phyloP scores from a whole-genome alignment of 2,888 invertebrate genomes.

The Margaritifera margaritifera region DNA sequence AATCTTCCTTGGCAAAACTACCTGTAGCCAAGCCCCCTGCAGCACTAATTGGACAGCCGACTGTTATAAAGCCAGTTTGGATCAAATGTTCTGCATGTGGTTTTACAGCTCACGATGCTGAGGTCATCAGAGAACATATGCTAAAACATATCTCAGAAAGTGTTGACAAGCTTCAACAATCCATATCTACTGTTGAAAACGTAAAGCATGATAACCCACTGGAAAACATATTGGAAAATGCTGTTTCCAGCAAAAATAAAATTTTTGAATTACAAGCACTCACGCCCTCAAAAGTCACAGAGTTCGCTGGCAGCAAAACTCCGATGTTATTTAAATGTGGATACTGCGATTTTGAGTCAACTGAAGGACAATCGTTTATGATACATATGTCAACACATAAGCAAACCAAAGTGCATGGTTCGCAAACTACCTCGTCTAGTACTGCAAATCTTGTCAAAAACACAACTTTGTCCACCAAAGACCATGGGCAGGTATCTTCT shows the following conservation, averaged over 20 bases:
- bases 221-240: no score
- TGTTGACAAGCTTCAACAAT: constrained; percentile 8
- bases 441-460: no score
- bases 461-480: no score
- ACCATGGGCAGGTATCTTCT: no score
- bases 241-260: no score
- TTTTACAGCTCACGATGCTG: constrained; percentile 57
- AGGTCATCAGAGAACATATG: constrained; percentile 63
- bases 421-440: no score
- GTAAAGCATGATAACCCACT: neutral
- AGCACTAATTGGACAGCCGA: constrained; percentile 13
- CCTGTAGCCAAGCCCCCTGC: constrained; percentile 3
- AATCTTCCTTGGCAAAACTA: constrained; percentile 2
- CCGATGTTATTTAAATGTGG: constrained; percentile 50
- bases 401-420: constrained; percentile 4
- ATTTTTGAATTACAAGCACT: no score
- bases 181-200: neutral
- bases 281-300: no score
- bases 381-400: constrained; percentile 61
- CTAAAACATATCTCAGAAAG: constrained; percentile 52
- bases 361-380: constrained; percentile 59
- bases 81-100: constrained; percentile 70
- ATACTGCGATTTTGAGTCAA: constrained; percentile 59
- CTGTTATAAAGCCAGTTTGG: constrained; percentile 45
- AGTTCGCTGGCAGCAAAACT: no score